Base-by-base conservation (phyloP, 2,113 vertebrate species). In the Sitta europaea region DNA sequence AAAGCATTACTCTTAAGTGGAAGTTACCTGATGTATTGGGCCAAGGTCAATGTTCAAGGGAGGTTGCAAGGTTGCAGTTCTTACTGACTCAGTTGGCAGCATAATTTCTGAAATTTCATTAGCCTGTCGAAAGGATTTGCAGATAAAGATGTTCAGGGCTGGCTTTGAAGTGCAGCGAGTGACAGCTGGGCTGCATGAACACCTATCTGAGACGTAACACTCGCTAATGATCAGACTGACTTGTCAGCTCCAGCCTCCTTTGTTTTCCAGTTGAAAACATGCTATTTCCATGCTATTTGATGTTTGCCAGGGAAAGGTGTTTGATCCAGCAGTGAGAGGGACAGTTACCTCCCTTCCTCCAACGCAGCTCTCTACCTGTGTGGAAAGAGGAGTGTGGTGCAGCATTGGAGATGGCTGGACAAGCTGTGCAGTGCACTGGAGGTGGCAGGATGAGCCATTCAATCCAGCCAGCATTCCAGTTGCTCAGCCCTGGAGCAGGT, bases 211-310 rank as follows among this genome's bases (percentile, higher is more conserved):
- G 76, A 55, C 0, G 0, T 11, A 66, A 24, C n/a, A 1, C 66
- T 54, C 1, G 0, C 55, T 91, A 70, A 83, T 59, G 42, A 92
- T 84, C 58, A 62, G 59, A 50, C 75, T 72, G 53, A 40, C 66
- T 92, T 78, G 67, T 88, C 6, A 38, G n/a, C 84, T 73, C 28
- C 67, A 70, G 29, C 42, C 59, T 77, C 47, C 80, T 90, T 92
- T 94, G 86, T 90, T 84, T 92, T 73, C 35, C 27, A 29, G 35
- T 31, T 76, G 67, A 73, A 80, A 94, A 93, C 59, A 48, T 70
- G 59, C 35, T 33, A 29, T 82, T 93, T 58, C 73, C 53, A 15
- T 82, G 82, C 82, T 65, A 21, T 80, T 76, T 76, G 45, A 53
- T 92, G 67, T 71, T 81, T 78, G 75, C 74, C 1, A 67, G 74